phyloP scores from a whole-genome alignment of 2,797 vertebrate genomes.

The Columba guinea region DNA sequence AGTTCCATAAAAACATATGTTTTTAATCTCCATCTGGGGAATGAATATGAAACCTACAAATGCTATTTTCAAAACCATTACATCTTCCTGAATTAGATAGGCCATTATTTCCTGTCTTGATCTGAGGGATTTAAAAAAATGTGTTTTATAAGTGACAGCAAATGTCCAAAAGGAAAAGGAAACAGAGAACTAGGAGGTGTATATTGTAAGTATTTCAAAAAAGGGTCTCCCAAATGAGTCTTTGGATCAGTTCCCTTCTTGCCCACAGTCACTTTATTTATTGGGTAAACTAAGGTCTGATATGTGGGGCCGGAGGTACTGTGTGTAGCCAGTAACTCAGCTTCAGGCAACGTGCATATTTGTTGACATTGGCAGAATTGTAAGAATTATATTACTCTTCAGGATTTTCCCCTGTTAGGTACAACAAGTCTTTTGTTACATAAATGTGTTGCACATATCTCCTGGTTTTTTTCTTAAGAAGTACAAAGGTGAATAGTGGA shows the following conservation, averaged over 20 bases:
- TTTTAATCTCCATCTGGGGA: neutral
- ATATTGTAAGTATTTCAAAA: neutral
- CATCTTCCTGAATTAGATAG: neutral
- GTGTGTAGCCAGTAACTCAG: neutral
- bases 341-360: neutral
- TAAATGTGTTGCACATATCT: neutral
- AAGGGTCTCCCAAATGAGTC: neutral
- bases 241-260: neutral
- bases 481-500: neutral
- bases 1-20: neutral
- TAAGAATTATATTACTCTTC: neutral
- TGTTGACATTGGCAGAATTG: constrained; percentile 17
- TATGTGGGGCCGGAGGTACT: neutral
- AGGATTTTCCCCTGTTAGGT: neutral
- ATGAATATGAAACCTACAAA: neutral
- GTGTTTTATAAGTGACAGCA: neutral
- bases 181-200: neutral
- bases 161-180: neutral
- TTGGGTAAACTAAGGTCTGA: neutral
- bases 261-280: neutral
- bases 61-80: neutral
- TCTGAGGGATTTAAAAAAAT: neutral
- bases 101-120: neutral
- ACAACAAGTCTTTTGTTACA: constrained; percentile 4
- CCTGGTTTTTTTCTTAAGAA: neutral